phyloP scores from a whole-genome alignment of 2,113 vertebrate species.

The Cisticola juncidis region DNA sequence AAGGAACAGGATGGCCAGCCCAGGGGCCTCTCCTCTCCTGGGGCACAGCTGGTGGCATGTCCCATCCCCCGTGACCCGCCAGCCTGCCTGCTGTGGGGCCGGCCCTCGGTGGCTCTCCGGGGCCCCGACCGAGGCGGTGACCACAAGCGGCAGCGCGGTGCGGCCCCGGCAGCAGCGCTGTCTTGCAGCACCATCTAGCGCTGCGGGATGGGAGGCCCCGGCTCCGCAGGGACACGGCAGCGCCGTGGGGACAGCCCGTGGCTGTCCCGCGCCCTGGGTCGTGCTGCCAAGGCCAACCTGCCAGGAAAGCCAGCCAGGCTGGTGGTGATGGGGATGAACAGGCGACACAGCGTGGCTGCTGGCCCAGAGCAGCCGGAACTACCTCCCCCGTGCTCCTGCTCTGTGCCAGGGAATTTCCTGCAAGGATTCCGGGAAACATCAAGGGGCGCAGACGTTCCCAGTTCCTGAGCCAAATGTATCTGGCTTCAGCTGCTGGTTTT shows the following conservation, averaged over 20 bases:
- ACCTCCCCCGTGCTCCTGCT: not conserved
- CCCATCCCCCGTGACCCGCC: not conserved
- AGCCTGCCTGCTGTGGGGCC: fast-evolving
- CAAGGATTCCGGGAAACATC: not conserved
- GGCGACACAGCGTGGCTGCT: not conserved
- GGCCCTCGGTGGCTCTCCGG: not conserved
- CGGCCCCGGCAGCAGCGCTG: not conserved
- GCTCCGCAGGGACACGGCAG: fast-evolving
- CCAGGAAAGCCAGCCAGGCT: not conserved
- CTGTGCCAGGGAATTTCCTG: not conserved
- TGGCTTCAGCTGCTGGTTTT: not conserved
- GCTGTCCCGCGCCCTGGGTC: not conserved
- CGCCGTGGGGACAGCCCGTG: fast-evolving
- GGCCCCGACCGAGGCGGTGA: not conserved
- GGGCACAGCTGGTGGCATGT: not conserved
- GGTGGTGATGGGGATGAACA: not conserved
- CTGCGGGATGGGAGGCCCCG: not conserved
- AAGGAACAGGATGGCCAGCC: fast-evolving
- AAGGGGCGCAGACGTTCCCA: not conserved
- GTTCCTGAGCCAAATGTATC: not conserved
- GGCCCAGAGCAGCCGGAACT: not conserved
- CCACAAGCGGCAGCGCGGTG: fast-evolving
- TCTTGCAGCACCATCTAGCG: constrained; percentile 59
- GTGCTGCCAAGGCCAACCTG: not conserved
- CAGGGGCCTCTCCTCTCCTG: not conserved